These are phyloP conservation scores for Eretmocerus hayati DNA, from an alignment of 2,888 invertebrate species.

Conservation along the genomic window DNA sequence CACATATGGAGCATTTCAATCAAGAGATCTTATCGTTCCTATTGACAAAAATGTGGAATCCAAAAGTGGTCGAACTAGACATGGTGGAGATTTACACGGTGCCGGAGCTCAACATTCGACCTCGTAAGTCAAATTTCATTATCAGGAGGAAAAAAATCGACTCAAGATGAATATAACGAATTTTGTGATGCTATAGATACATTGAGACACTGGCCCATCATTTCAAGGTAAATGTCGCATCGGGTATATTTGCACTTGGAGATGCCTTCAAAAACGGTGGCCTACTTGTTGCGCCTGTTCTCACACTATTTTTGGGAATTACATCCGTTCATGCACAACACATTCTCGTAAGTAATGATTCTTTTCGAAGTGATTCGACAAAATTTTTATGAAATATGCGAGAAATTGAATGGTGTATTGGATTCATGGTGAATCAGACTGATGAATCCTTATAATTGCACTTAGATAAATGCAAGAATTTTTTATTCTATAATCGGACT, in stretches of 20 bases:
- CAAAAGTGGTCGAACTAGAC: slow-evolving; percentile 30
- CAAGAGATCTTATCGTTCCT: slow-evolving; percentile 51
- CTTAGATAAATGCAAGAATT: too few relatives aligned
- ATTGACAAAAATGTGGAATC: slow-evolving; percentile 43
- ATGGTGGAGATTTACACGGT: slow-evolving; percentile 44
- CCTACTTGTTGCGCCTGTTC: slow-evolving; percentile 69
- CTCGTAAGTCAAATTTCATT: slow-evolving; percentile 61
- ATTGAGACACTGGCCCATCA: slow-evolving; percentile 84
- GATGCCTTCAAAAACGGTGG: slow-evolving; percentile 91
- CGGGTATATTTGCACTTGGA: slow-evolving; percentile 93
- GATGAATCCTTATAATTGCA: too few relatives aligned
- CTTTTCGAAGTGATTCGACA: too few relatives aligned
- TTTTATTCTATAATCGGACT: too few relatives aligned
- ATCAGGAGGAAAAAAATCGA: too few relatives aligned
- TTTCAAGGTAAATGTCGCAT: slow-evolving; percentile 92
- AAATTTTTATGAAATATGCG: too few relatives aligned
- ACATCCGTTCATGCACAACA: slow-evolving; percentile 92
- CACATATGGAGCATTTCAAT: slow-evolving; percentile 47
- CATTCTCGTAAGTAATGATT: slow-evolving; percentile 72
- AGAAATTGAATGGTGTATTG: too few relatives aligned
- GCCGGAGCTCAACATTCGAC: slow-evolving; percentile 57
- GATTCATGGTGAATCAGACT: too few relatives aligned
- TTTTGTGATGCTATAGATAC: slow-evolving; percentile 67
- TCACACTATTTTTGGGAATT: slow-evolving; percentile 72
- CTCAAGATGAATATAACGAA: too few relatives aligned